These are phyloP conservation scores for Jordanella pulchra DNA, from an alignment of 2,797 vertebrate species.

Conservation along the genomic window DNA sequence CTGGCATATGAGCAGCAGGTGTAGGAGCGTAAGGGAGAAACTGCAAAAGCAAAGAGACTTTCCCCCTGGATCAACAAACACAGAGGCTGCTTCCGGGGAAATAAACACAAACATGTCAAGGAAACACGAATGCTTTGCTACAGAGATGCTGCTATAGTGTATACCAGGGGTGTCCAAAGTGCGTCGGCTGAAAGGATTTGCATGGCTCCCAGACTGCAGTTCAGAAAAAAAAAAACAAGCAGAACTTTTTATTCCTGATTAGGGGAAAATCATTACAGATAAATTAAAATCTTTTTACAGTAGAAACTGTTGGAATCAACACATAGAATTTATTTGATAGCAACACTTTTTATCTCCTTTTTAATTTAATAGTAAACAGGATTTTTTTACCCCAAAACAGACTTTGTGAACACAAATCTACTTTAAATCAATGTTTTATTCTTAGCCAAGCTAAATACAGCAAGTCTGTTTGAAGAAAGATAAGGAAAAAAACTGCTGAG, in stretches of 20 bases:
- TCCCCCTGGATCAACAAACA: constrained; percentile 50
- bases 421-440: background rate
- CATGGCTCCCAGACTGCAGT: background rate
- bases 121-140: constrained; percentile 19
- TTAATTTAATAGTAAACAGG: background rate
- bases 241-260: background rate
- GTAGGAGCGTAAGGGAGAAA: constrained; percentile 58
- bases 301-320: background rate
- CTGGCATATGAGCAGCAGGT: constrained; percentile 33
- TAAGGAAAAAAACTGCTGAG: too few relatives aligned
- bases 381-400: background rate
- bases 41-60: constrained; percentile 62
- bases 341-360: background rate
- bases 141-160: background rate
- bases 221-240: too few relatives aligned
- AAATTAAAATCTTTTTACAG: background rate
- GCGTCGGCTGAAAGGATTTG: background rate
- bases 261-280: background rate
- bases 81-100: constrained; percentile 55
- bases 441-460: background rate
- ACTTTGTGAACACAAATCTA: background rate
- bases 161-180: background rate
- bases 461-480: background rate
- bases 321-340: background rate
- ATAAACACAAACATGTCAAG: constrained; percentile 58